Percentiles rank a stretch among this genome's conserved stretches.
Conservation (phyloP, 2,113 vertebrate species). For the Ardeotis arabs region DNA sequence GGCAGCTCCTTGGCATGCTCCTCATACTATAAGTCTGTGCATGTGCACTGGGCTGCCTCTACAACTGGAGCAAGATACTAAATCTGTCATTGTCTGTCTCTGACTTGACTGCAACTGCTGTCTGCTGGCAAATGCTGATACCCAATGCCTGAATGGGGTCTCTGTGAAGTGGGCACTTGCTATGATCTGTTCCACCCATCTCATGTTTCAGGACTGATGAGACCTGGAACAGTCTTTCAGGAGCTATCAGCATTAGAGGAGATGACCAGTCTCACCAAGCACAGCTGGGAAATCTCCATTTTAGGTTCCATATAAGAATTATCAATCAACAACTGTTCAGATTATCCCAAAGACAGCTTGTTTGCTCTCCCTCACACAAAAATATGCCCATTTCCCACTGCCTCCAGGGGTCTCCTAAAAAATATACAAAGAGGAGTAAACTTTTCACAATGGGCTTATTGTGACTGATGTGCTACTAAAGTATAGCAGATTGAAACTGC, state of each 20-base stretch:
- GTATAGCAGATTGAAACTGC: slow-evolving; percentile 49
- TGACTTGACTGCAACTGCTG: slow-evolving; percentile 59
- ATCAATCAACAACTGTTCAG: slow-evolving; percentile 49
- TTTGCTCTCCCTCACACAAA: background rate
- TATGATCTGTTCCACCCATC: slow-evolving; percentile 52
- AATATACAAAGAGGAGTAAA: background rate
- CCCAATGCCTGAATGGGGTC: slow-evolving; percentile 69
- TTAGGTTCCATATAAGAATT: slow-evolving; percentile 32
- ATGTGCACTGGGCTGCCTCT: slow-evolving; percentile 39
- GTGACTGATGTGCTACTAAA: slow-evolving; percentile 35
- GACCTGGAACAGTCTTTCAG: slow-evolving; percentile 12
- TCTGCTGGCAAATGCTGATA: slow-evolving; percentile 73
- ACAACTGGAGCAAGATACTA: slow-evolving; percentile 55
- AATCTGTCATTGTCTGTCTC: slow-evolving; percentile 77
- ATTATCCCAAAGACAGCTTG: background rate
- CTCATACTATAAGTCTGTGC: slow-evolving; percentile 45
- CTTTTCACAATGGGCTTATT: slow-evolving; percentile 39
- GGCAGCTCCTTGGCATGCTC: slow-evolving; percentile 26
- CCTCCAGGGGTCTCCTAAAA: background rate
- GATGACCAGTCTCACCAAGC: slow-evolving; percentile 8
- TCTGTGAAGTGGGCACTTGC: slow-evolving; percentile 63
- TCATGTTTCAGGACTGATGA: slow-evolving; percentile 67
- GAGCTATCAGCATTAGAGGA: slow-evolving; percentile 23
- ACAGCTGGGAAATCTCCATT: slow-evolving; percentile 56
- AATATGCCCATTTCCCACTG: background rate